A percentile compares a stretch with the other conserved stretches of the same genome.
These are phyloP conservation scores for Minunthozetes semirufus DNA, from an alignment of 2,888 invertebrate species.

Conservation along the genomic window DNA sequence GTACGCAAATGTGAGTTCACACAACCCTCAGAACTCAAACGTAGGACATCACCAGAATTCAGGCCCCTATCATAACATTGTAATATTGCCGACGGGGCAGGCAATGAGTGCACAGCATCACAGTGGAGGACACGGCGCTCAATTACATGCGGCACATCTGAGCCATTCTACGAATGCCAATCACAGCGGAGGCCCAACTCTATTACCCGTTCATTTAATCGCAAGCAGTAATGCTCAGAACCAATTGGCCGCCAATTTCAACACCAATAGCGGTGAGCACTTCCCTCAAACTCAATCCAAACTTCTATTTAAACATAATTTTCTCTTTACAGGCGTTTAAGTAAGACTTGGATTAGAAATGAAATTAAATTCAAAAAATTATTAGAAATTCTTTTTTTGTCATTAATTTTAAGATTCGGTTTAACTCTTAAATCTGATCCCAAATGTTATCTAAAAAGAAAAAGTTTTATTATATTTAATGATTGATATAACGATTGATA, in stretches of 20 bases:
- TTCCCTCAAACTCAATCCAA: not conserved
- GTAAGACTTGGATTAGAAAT: not conserved
- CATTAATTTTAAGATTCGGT: not conserved
- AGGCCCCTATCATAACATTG: not conserved
- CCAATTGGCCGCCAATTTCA: not conserved
- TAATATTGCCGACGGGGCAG: not conserved
- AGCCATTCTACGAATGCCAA: slow-evolving; percentile 2
- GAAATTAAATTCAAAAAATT: not conserved
- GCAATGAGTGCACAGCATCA: not conserved
- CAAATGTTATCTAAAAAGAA: too few species aligned
- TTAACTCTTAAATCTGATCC: too few species aligned
- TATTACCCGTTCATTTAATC: slow-evolving; percentile 13
- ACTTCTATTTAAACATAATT: too few species aligned
- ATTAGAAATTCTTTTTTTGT: too few species aligned
- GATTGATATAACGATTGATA: too few species aligned
- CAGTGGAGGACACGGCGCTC: not conserved
- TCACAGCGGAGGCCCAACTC: slow-evolving; percentile 1
- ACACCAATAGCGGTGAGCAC: not conserved
- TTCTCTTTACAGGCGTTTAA: not conserved
- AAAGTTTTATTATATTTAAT: too few species aligned
- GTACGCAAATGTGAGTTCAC: slow-evolving; percentile 12
- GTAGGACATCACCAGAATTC: not conserved
- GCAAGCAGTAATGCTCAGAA: not conserved
- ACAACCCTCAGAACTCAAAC: not conserved
- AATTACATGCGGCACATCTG: not conserved